phyloP scores from a whole-genome alignment of 1,140 invertebrate genomes.

The Drosophila ogumai region DNA sequence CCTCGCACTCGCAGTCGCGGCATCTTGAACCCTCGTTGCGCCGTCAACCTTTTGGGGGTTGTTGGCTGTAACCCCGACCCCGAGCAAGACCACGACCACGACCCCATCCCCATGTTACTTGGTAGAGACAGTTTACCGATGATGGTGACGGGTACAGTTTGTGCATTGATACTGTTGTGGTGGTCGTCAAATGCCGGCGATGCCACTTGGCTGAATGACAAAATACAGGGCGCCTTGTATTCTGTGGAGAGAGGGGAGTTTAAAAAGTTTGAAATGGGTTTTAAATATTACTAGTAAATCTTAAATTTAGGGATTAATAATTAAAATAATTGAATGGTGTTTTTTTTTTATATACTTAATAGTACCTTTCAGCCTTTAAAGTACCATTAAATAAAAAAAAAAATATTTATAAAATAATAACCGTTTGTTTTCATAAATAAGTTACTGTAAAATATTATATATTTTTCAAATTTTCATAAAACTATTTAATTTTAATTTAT shows the following conservation, averaged over 20 bases:
- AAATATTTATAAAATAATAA: no score
- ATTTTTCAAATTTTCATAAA: no score
- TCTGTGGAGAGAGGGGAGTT: conserved; percentile 11
- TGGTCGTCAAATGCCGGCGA: conserved; percentile 65
- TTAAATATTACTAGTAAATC: not conserved
- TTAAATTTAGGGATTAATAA: not conserved
- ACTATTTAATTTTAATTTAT: no score
- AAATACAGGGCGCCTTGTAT: conserved; percentile 35
- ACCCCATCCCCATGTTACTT: conserved; percentile 10
- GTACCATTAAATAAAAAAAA: no score
- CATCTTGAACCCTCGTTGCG: conserved; percentile 70
- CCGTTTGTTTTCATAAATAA: no score
- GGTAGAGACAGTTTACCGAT: conserved; percentile 56
- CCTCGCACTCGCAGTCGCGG: conserved; percentile 54
- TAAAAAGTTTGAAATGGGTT: not conserved
- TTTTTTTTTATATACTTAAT: not conserved
- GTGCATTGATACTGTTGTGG: conserved; percentile 83
- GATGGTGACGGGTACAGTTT: conserved; percentile 74
- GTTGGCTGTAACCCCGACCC: conserved; percentile 40
- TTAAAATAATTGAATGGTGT: not conserved
- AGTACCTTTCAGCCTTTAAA: no score
- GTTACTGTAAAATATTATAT: no score
- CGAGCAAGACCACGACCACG: conserved; percentile 16
- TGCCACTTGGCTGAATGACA: conserved; percentile 69
- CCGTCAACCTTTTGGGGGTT: conserved; percentile 63